Base-by-base conservation (phyloP, 2,113 vertebrate species). In the Vanacampus margaritifer region DNA sequence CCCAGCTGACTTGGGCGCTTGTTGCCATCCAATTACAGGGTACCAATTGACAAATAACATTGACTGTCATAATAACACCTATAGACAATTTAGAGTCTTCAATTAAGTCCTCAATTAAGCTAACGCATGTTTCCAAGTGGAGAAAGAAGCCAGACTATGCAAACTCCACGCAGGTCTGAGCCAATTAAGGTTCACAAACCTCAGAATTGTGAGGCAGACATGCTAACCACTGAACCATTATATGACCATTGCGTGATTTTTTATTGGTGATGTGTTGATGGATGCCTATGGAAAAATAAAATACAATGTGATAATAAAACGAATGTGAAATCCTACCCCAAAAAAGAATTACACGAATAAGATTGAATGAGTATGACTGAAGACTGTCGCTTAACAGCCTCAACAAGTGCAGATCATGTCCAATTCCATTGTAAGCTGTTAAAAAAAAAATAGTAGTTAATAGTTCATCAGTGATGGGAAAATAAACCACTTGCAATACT, bases 261-360 rank as follows among this genome's bases (percentile, higher is more conserved):
- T 58, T 16, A 10, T 35, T 36, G 3, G 14, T 57, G 54, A 10
- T 23, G n/a, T 51, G n/a, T 10, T 24, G n/a, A 39, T 60, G 35
- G 50, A 57, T 19, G 6, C 24, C 39, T 60, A 50, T 26, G 24
- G 16, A 72, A 43, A 57, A 48, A 53, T 28, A 61, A 23, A 28
- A 13, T 56, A 12, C 57, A 68, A 37, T 24, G 70, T 23, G 21
- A 43, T 48, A 56, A 36, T 6, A 37, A 48, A 60, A 50, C 65
- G 57, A 12, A 72, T 58, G 56, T 68, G 19, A 10, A 76, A 32
- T 36, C 10, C 56, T 1, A n/a, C n/a, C 62, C 21, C 23, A 46
- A 45, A 19, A 41, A 32, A 26, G 26, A 57, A 57, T 14, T 2
- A 57, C 16, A 26, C 51, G 37, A 1, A 7, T 51, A 41, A 62